Conservation (phyloP, 2,797 vertebrate genomes). For the Nyctalus aviator region DNA sequence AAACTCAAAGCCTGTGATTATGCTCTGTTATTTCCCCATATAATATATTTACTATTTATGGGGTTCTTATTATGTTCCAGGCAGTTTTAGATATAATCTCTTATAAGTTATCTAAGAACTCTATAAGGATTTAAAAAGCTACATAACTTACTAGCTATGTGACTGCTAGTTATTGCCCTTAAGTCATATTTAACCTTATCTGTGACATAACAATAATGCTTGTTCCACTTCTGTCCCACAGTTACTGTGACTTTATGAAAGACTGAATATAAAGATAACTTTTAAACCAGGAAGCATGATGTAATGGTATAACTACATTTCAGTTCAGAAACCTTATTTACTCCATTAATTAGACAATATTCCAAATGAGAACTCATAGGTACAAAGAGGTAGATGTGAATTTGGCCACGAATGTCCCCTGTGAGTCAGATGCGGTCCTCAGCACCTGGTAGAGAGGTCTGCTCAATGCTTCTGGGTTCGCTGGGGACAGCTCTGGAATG, state of each 20-base stretch:
- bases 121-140: neutral
- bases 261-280: conserved; percentile 14
- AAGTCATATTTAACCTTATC: neutral
- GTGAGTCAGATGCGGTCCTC: neutral
- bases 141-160: neutral
- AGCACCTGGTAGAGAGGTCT: neutral
- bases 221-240: neutral
- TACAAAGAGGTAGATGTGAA: neutral
- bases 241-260: conserved; percentile 7
- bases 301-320: neutral
- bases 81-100: conserved; percentile 18
- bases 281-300: neutral
- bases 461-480: neutral
- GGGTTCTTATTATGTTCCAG: neutral
- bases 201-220: neutral
- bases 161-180: neutral
- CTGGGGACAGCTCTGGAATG: neutral
- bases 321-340: neutral
- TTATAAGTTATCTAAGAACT: conserved; percentile 14
- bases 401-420: neutral
- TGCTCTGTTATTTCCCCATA: neutral
- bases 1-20: conserved; percentile 47
- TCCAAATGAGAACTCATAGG: neutral
- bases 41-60: neutral
- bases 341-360: conserved; percentile 32